These are phyloP conservation scores for Hypselothyrea guttata DNA, from an alignment of 2,888 invertebrate genomes.

Conservation along the genomic window DNA sequence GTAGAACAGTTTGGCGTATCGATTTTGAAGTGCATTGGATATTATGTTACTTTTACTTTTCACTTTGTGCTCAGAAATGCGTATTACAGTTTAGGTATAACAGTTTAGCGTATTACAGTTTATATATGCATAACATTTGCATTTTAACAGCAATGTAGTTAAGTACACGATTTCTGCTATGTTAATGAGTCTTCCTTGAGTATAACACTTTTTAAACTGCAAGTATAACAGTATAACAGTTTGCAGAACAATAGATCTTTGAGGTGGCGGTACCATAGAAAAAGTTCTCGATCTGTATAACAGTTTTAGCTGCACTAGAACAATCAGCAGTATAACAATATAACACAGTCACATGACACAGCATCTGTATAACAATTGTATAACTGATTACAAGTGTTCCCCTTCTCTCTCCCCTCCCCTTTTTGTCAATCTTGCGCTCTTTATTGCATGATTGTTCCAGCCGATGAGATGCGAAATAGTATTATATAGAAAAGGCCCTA, in stretches of 20 bases:
- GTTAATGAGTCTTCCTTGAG: no score
- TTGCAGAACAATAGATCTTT: neutral
- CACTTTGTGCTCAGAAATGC: no score
- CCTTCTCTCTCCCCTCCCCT: neutral
- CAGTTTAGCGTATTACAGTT: no score
- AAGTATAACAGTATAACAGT: conserved; percentile 5
- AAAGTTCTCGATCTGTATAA: no score
- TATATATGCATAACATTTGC: no score
- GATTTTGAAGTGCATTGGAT: conserved; percentile 16
- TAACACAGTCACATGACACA: conserved; percentile 23
- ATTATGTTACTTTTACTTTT: no score
- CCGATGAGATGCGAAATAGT: no score
- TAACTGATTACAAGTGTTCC: conserved; percentile 17
- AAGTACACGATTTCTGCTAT: no score
- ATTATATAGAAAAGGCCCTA: no score
- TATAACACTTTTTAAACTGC: no score
- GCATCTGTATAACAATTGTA: conserved; percentile 29
- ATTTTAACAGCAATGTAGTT: no score
- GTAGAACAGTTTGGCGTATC: conserved; percentile 20
- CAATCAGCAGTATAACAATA: neutral
- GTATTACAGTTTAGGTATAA: conserved; percentile 15
- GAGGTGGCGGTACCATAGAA: no score
- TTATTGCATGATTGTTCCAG: neutral
- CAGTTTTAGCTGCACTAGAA: conserved; percentile 1
- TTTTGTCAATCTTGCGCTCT: neutral